Base-by-base conservation (phyloP, 2,888 invertebrate genomes). In the Baronia brevicornis region DNA sequence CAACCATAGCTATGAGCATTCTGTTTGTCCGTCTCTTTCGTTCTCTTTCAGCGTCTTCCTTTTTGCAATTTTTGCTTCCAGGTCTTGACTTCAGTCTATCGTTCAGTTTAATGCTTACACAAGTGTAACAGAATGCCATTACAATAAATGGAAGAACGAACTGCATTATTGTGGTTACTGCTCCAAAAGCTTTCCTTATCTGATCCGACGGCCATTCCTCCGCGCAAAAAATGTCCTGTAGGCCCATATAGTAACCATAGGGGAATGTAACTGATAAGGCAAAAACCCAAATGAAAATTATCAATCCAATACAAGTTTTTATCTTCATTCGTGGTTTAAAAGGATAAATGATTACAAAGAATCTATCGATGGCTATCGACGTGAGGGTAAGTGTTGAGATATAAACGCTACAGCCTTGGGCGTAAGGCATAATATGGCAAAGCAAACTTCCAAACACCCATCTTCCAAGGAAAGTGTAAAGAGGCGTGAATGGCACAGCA, bases 1-100 rank as follows among this genome's bases (percentile, higher is more conserved):
- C 88, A 2, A 91, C 96, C 96, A 96, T 96, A 4, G 93, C 92
- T 52, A 96, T 93, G 34, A 96, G 84, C 96, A 96, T 96, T 51
- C 93, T 87, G 61, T 96, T 95, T 1, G 95, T 94, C 38, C 93
- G 82, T 37, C 90, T 85, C 51, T 95, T 94, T 42, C 94, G 82
- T 61, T 92, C 91, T 35, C 93, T 86, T 55, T 95, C 95, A 9
- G 89, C 87, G 48, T 93, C 93, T 64, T 93, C 94, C 38, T 91
- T 88, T 44, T 90, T 88, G 40, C 90, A 88, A 39, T 90, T 91
- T 51, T 90, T 90, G 54, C 85, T 89, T 3, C 93, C 93, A 0
- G 93, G 93, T 55, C 91, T 90, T 27, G 87, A 82, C 57, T 89
- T 89, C n/a, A 91, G 87, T 18, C 94, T 85, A 61, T 90, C 89